These are phyloP conservation scores for Irena cyanogastra DNA, from an alignment of 2,113 vertebrate genomes.

Conservation along the genomic window DNA sequence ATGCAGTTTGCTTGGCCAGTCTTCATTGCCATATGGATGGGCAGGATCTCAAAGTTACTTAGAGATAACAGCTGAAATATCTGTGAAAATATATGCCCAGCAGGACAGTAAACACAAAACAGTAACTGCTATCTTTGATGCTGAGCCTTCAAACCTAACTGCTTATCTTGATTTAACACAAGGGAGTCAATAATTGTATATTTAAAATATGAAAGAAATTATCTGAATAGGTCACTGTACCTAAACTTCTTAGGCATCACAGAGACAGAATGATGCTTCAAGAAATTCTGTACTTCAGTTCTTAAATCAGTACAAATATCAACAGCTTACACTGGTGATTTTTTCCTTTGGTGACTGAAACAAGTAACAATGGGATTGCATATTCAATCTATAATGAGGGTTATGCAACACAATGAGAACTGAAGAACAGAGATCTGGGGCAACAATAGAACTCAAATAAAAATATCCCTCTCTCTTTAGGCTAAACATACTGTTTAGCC, in stretches of 20 bases:
- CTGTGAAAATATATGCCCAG: neutral
- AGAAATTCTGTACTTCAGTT: neutral
- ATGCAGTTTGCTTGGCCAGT: neutral
- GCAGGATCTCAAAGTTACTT: neutral
- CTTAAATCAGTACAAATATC: neutral
- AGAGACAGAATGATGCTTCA: neutral
- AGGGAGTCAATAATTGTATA: neutral
- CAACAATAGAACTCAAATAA: neutral
- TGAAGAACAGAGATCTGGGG: neutral
- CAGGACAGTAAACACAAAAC: neutral
- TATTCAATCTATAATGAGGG: neutral
- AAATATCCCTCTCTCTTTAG: neutral
- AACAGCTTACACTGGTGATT: neutral
- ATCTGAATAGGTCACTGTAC: neutral
- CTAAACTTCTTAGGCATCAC: neutral
- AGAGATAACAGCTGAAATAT: neutral
- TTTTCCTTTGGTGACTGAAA: neutral
- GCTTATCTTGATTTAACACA: neutral
- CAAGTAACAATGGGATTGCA: neutral
- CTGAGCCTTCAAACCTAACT: neutral
- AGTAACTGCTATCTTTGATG: neutral
- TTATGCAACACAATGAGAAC: neutral
- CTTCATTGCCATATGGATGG: neutral
- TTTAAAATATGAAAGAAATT: neutral
- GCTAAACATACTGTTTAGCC: constrained; percentile 25